Percentiles rank a stretch among this genome's conserved stretches.
Evolutionary conservation across 1,140 invertebrate genomes (phyloP).

Genomic region (Cydia strobilella): DNA sequence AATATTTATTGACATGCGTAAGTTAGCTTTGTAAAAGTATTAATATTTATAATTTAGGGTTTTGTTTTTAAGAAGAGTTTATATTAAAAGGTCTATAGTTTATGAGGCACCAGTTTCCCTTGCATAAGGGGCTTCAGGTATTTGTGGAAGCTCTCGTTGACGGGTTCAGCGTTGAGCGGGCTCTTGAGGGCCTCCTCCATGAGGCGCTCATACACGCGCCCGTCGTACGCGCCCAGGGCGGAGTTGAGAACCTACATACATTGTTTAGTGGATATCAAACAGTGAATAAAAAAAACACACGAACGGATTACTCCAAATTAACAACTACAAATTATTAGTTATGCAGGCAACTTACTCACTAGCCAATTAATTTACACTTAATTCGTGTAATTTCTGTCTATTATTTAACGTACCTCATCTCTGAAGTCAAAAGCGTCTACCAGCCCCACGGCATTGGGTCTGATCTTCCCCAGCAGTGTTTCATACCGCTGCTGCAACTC

Average conservation of each 20-base stretch:
- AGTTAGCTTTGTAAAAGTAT: too few relatives aligned
- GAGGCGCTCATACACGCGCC: slow-evolving; percentile 93
- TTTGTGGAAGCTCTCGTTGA: slow-evolving; percentile 87
- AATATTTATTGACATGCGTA: too few relatives aligned
- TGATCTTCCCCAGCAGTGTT: slow-evolving; percentile 85
- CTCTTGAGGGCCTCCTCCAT: slow-evolving; percentile 92
- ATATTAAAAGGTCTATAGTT: neutral
- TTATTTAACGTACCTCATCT: slow-evolving; percentile 83
- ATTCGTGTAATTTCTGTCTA: too few relatives aligned
- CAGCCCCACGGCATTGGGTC: slow-evolving; percentile 92
- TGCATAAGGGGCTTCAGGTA: slow-evolving; percentile 89
- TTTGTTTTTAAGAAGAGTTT: too few relatives aligned
- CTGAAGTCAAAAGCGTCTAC: slow-evolving; percentile 95
- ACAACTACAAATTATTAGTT: too few relatives aligned
- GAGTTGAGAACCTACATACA: slow-evolving; percentile 82
- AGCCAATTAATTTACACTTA: too few relatives aligned
- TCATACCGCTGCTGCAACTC: slow-evolving; percentile 85
- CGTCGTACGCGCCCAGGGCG: slow-evolving; percentile 92
- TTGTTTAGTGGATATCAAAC: too few relatives aligned
- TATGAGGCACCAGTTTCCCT: slow-evolving; percentile 79
- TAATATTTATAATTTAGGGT: too few relatives aligned
- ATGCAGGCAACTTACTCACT: too few relatives aligned
- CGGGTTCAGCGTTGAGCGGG: slow-evolving; percentile 91
- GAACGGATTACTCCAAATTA: too few relatives aligned
- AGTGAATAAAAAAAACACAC: too few relatives aligned